These are phyloP conservation scores for Eidolon helvum DNA, from an alignment of 2,113 vertebrate genomes.

Conservation along the genomic window DNA sequence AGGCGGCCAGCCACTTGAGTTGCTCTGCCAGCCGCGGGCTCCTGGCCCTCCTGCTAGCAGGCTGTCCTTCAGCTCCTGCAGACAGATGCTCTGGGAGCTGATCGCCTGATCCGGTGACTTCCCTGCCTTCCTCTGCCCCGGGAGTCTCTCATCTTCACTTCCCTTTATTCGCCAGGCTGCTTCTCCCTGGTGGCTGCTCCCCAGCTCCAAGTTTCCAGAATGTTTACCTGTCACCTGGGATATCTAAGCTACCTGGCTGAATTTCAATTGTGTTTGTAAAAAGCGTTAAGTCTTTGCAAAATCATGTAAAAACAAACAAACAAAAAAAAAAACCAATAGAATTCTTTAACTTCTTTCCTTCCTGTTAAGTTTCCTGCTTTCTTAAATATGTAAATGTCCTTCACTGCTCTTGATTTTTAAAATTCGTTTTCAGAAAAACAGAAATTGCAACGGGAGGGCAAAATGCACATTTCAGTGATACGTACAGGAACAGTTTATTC, in stretches of 20 bases:
- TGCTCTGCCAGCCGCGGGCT: not conserved
- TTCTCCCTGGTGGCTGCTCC: not conserved
- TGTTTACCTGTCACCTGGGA: not conserved
- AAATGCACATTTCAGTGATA: slow-evolving; percentile 55
- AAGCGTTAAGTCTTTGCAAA: slow-evolving; percentile 42
- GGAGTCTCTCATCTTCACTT: not conserved
- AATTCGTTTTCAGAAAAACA: slow-evolving; percentile 42
- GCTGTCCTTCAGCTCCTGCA: not conserved
- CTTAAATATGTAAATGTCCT: slow-evolving; percentile 11
- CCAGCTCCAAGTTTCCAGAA: not conserved
- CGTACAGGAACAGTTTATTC: slow-evolving; percentile 64
- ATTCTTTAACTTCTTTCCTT: not conserved
- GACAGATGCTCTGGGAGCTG: not conserved
- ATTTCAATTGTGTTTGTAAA: slow-evolving; percentile 20
- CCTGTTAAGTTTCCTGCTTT: not conserved
- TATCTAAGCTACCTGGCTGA: not conserved
- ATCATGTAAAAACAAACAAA: not conserved
- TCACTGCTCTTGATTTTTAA: slow-evolving; percentile 36
- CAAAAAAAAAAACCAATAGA: not conserved
- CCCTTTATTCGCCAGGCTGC: not conserved
- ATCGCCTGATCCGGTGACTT: not conserved
- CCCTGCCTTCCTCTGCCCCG: not conserved
- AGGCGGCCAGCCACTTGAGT: not conserved
- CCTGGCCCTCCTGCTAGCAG: not conserved
- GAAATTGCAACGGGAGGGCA: slow-evolving; percentile 48